These are phyloP conservation scores for Ailurus styani DNA, from an alignment of 2,113 vertebrate species.

Conservation along the genomic window DNA sequence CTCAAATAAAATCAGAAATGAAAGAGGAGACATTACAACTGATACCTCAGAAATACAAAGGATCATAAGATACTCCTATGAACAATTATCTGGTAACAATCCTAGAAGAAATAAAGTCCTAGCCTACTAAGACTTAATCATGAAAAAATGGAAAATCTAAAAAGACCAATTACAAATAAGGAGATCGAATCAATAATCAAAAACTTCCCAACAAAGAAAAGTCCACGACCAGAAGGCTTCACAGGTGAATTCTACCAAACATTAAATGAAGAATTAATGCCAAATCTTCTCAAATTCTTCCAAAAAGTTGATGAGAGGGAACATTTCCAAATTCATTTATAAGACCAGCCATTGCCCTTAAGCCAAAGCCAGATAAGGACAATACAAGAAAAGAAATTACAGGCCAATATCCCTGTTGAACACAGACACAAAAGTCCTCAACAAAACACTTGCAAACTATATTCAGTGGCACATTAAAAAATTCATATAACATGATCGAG, in stretches of 20 bases:
- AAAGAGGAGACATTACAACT: background rate
- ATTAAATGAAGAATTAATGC: background rate
- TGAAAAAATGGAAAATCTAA: background rate
- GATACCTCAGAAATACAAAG: background rate
- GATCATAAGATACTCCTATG: background rate
- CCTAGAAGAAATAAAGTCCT: background rate
- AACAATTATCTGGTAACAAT: background rate
- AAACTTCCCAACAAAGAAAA: background rate
- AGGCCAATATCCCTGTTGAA: background rate
- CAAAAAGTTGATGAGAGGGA: background rate
- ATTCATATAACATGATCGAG: background rate
- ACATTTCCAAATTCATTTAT: background rate
- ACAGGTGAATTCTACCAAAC: background rate
- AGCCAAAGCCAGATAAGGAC: background rate
- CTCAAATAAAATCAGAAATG: background rate
- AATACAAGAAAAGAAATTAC: background rate
- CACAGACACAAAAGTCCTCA: background rate
- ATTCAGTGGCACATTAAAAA: background rate
- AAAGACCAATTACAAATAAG: background rate
- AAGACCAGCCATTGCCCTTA: background rate
- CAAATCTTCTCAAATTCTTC: background rate
- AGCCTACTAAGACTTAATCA: background rate
- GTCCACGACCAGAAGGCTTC: background rate
- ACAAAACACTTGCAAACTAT: background rate
- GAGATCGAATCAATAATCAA: background rate